Base-by-base conservation (phyloP, 2,113 vertebrate genomes). In the Muscicapa adusta region DNA sequence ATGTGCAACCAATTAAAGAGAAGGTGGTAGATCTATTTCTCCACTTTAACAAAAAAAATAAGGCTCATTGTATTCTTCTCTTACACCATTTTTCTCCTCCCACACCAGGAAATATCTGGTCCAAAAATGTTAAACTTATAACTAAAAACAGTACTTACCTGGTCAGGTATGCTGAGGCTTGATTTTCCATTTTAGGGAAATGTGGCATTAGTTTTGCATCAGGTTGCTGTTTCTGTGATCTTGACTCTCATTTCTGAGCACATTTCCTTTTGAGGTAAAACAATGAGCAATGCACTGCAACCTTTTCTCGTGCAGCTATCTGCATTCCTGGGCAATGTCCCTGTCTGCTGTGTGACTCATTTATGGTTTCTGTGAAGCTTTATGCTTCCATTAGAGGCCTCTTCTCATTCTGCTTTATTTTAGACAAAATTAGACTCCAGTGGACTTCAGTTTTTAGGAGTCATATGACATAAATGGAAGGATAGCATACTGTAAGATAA, bases 301-400 rank as follows among this genome's bases (percentile, higher is more conserved):
- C 22, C 47, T 87, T 92, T 87, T 80, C 45, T 79, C 34, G 1
- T 70, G 53, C 47, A 77, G 77, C 65, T 94, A 47, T 96, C 79
- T 94, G 61, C 70, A 45, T 93, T 94, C 85, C 88, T 92, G 95
- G 77, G n/a, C 67, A 92, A 38, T 88, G 68, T 94, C 94, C 87
- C 47, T 94, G 89, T 89, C 85, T 91, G 58, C 3, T 70, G 6
- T 34, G n/a, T 79, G 91, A 95, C 65, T 94, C 88, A 79, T 67
- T 81, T 82, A 79, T 33, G 62, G 38, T 67, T 20, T 91, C 42
- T 79, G 25, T 0, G 1, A 88, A 94, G 56, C 40, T 83, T 82
- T 88, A n/a, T 80, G 33, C 18, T 88, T 83, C 40, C 40, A 23
- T 93, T 91, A 80, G 28, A 89, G 31, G 22, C 38, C 6, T 82